Conservation (phyloP, 2,888 invertebrate genomes). For the Elysia crispata region DNA sequence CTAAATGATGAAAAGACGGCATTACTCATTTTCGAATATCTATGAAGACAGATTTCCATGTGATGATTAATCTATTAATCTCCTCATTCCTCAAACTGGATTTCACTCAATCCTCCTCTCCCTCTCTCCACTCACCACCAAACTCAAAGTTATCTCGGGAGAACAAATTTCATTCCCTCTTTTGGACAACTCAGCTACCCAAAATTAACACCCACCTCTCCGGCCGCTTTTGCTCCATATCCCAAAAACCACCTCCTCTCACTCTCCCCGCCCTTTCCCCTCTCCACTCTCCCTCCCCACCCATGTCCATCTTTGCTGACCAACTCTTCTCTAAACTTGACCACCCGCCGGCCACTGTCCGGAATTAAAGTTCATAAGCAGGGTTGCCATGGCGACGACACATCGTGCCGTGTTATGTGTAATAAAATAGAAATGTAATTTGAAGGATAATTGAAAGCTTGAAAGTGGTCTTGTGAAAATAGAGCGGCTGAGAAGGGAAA, state of each 20-base stretch:
- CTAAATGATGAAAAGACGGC: no score
- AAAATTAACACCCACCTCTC: no score
- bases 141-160: no score
- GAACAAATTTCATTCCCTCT: no score
- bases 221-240: no score
- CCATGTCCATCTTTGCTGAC: neutral
- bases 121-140: no score
- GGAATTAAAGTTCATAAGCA: conserved; percentile 58
- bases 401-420: conserved; percentile 56
- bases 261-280: neutral
- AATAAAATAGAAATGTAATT: conserved; percentile 58
- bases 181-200: no score
- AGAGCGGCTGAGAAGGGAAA: conserved; percentile 27
- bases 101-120: no score
- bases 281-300: neutral
- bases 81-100: no score
- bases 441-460: conserved; percentile 55
- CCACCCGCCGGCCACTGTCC: conserved; percentile 40
- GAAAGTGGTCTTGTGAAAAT: conserved; percentile 55
- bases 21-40: no score
- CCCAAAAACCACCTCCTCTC: neutral
- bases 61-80: no score
- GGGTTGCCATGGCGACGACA: conserved; percentile 55
- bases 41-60: no score
- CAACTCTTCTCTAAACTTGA: conserved; percentile 25